These are phyloP conservation scores for Carassius gibelio DNA, from an alignment of 2,113 vertebrate genomes.

Conservation along the genomic window DNA sequence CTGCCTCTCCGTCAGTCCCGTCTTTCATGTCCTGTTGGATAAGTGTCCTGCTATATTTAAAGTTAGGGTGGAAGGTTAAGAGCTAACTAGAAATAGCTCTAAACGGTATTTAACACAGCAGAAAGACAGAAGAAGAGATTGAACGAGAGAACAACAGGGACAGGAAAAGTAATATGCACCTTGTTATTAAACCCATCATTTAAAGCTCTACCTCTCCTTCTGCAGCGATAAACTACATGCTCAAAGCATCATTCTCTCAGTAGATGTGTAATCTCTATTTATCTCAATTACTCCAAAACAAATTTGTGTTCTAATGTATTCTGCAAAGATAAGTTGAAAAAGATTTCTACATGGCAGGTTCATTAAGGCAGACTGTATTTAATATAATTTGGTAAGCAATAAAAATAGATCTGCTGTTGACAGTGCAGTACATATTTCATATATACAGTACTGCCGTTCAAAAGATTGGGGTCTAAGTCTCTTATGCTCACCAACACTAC, in stretches of 20 bases:
- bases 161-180: not conserved
- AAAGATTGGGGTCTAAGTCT: no score
- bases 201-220: not conserved
- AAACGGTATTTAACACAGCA: slow-evolving; percentile 53
- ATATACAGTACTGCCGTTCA: not conserved
- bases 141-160: slow-evolving; percentile 6
- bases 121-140: not conserved
- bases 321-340: not conserved
- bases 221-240: not conserved
- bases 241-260: not conserved
- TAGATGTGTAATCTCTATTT: not conserved
- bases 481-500: not conserved
- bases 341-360: not conserved
- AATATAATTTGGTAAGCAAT: not conserved
- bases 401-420: not conserved
- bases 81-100: slow-evolving; percentile 55
- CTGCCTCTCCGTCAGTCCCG: slow-evolving; percentile 2
- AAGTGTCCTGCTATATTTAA: slow-evolving; percentile 59
- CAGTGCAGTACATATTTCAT: not conserved
- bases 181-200: not conserved
- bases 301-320: not conserved
- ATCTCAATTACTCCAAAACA: not conserved
- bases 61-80: slow-evolving; percentile 38
- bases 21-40: slow-evolving; percentile 43
- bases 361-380: not conserved